Evolutionary conservation across 2,888 invertebrate species (phyloP), one percentile per base, ranked within the genome.

Genomic region (Polydrusus cervinus): DNA sequence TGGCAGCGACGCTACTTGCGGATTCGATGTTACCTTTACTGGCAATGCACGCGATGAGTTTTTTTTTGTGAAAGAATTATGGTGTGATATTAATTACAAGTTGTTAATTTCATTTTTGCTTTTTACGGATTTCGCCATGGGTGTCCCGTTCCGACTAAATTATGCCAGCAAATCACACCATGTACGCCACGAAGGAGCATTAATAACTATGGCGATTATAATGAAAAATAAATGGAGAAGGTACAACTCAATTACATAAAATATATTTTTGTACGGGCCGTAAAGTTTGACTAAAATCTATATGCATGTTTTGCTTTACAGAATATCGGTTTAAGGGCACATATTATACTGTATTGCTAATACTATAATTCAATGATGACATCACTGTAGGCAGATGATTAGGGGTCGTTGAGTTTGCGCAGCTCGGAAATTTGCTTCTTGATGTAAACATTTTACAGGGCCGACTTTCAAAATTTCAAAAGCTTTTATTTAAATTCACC

Each of bases 51-150:
- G 76, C 76, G 65, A 73, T 67, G 64, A n/a, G 25, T 47, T 66
- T 62, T 73, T 49, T 64, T 61, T 69, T 30, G 13, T 40, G 14
- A 65, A 68, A 70, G 71, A 76, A 51, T 74, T 77, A 77, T 69
- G 67, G 74, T 72, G 79, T 74, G 77, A 79, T 77, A 79, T 79
- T 79, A 79, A 79, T 79, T 79, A 79, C 77, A 74, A 77, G 74
- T 70, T 77, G 75, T 77, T 77, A 74, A 75, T 77, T 68, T 62
- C 68, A 43, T 75, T 71, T 78, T 76, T 72, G 38, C 64, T 18
- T 76, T 74, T 70, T 65, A 30, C 72, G 45, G n/a, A 53, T 43
- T 34, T 64, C 76, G 14, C 76, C 69, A 76, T 76, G 76, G 76
- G 76, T 73, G 76, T 76, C 69, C 65, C 72, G 72, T 62, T 38